phyloP scores from a whole-genome alignment of 2,888 invertebrate genomes.

The Parelbella ahira region DNA sequence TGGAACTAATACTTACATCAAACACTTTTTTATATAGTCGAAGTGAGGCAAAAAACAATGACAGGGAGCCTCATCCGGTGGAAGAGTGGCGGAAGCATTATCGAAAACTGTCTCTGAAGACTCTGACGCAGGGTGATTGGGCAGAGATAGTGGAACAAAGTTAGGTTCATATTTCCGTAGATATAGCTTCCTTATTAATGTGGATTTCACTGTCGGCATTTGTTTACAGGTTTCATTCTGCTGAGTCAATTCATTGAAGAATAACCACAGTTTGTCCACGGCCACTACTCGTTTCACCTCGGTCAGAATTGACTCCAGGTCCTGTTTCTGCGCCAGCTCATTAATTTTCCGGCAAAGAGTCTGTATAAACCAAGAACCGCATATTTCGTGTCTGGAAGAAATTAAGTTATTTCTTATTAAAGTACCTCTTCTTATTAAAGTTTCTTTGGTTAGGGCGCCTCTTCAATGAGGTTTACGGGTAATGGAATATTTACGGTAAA shows the following conservation, averaged over 20 bases:
- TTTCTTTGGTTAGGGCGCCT: too few relatives aligned
- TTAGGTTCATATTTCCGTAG: slow-evolving; percentile 43
- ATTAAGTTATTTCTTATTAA: too few relatives aligned
- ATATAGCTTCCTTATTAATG: slow-evolving; percentile 53
- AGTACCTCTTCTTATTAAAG: too few relatives aligned
- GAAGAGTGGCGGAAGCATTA: slow-evolving; percentile 33
- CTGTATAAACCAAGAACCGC: slow-evolving; percentile 66
- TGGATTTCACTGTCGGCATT: slow-evolving; percentile 49
- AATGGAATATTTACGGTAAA: too few relatives aligned
- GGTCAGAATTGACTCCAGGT: slow-evolving; percentile 56
- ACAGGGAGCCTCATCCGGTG: too few relatives aligned
- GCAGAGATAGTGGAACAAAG: too few relatives aligned
- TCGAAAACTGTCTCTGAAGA: background rate
- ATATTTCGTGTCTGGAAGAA: slow-evolving; percentile 43
- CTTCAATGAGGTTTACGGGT: too few relatives aligned
- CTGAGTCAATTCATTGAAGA: slow-evolving; percentile 40
- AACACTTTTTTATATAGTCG: slow-evolving; percentile 47
- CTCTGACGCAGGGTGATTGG: too few relatives aligned
- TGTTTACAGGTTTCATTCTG: slow-evolving; percentile 50
- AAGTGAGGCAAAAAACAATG: slow-evolving; percentile 47
- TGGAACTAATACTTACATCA: slow-evolving; percentile 45
- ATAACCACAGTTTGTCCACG: slow-evolving; percentile 43
- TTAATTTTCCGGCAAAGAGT: slow-evolving; percentile 55
- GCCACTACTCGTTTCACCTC: slow-evolving; percentile 60
- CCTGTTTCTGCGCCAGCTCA: slow-evolving; percentile 39